These are phyloP conservation scores for Aphelenchoides avenae DNA, from an alignment of 1,140 invertebrate species.

Conservation along the genomic window DNA sequence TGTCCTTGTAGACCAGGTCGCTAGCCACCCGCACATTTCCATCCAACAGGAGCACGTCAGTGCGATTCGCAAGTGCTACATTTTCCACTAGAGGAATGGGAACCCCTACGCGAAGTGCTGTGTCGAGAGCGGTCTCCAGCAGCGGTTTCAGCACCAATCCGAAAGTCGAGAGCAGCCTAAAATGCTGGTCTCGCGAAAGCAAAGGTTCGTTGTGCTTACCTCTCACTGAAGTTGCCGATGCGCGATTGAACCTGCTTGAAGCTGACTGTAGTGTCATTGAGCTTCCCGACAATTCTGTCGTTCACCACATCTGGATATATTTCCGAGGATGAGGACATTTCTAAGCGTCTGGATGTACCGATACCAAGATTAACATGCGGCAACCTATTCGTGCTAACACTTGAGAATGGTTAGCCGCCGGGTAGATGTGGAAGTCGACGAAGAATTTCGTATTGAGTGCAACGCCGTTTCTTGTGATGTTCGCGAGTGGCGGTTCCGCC, in stretches of 20 bases:
- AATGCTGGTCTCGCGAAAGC: not conserved
- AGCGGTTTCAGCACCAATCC: conserved; percentile 26
- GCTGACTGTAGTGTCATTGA: conserved; percentile 24
- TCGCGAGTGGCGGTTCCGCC: conserved; percentile 11
- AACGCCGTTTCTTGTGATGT: conserved; percentile 3
- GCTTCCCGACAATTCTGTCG: conserved; percentile 14
- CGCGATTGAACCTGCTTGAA: conserved; percentile 15
- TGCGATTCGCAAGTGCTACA: conserved; percentile 31
- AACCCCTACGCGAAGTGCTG: conserved; percentile 32
- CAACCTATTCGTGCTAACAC: conserved; percentile 35
- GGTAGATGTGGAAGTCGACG: conserved; percentile 38
- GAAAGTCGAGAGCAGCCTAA: conserved; percentile 29
- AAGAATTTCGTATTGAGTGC: conserved; percentile 22
- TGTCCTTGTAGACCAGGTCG: conserved; percentile 24
- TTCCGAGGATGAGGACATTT: too few relatives aligned
- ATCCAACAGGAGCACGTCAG: not conserved
- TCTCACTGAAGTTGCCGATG: conserved; percentile 34
- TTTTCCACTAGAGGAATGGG: conserved; percentile 43
- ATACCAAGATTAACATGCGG: conserved; percentile 5
- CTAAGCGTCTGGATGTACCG: conserved; percentile 16
- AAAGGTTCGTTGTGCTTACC: conserved; percentile 5
- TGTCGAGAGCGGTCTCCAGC: conserved; percentile 23
- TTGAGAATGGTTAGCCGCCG: conserved; percentile 17
- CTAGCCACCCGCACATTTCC: conserved; percentile 19
- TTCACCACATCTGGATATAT: conserved; percentile 27